A percentile compares a stretch with the other conserved stretches of the same genome.
Conservation (phyloP, 2,888 invertebrate species). For the Amiota mariae region DNA sequence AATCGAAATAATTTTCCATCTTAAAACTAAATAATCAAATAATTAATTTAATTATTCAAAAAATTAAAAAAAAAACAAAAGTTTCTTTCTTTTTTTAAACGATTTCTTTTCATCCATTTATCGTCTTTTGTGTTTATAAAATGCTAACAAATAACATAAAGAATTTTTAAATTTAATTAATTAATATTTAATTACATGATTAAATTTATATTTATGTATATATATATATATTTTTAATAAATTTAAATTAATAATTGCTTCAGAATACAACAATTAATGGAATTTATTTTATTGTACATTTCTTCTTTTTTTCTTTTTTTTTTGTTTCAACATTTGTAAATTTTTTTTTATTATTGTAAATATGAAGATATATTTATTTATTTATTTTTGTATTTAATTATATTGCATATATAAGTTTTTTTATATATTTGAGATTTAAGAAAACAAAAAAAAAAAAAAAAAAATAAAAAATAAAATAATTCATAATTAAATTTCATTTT, state of each 20-base stretch:
- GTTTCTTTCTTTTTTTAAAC: too few species aligned
- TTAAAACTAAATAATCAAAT: constrained; percentile 28
- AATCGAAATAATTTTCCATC: too few species aligned
- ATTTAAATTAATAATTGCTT: neutral
- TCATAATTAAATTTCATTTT: constrained; percentile 38
- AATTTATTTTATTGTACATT: constrained; percentile 23
- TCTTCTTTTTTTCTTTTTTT: neutral
- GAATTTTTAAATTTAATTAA: constrained; percentile 30
- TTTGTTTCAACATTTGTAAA: constrained; percentile 35
- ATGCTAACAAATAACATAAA: constrained; percentile 27
- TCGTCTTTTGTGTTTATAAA: constrained; percentile 36
- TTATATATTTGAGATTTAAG: constrained; percentile 29
- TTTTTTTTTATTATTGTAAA: constrained; percentile 25
- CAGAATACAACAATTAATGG: constrained; percentile 39
- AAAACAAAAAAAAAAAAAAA: too few species aligned
- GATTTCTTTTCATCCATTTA: neutral
- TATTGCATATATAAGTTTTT: constrained; percentile 26
- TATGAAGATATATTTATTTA: constrained; percentile 40
- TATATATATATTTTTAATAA: constrained; percentile 24
- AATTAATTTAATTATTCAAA: constrained; percentile 23
- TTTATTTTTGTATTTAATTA: constrained; percentile 45
- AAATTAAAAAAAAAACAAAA: neutral
- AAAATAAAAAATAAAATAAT: constrained; percentile 55
- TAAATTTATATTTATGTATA: constrained; percentile 19
- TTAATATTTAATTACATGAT: constrained; percentile 30